A percentile compares a stretch with the other conserved stretches of the same genome.
These are phyloP conservation scores for Podotricha telesiphe DNA, from an alignment of 2,888 invertebrate species.

Conservation along the genomic window DNA sequence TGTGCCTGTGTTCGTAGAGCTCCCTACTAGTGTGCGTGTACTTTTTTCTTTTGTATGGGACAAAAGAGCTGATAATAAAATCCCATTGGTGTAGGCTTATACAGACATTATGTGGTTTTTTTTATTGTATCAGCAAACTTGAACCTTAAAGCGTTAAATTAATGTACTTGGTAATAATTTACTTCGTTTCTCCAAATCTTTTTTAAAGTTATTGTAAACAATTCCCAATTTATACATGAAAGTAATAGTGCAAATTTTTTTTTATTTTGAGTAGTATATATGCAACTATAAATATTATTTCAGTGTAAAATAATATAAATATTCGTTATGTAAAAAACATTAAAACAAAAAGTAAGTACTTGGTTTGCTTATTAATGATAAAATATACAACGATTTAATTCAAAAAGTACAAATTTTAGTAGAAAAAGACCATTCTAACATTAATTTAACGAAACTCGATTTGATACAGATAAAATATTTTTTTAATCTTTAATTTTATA, in stretches of 20 bases:
- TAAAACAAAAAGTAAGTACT: no score
- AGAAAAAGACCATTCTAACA: no score
- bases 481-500: not conserved
- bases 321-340: no score
- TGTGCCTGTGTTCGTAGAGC: not conserved
- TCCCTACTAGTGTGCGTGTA: slow-evolving; percentile 62
- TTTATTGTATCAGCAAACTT: slow-evolving; percentile 36
- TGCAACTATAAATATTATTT: no score
- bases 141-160: slow-evolving; percentile 51
- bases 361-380: no score
- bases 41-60: slow-evolving; percentile 74
- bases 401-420: no score
- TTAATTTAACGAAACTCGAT: not conserved
- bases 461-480: not conserved
- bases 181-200: not conserved
- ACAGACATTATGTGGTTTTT: slow-evolving; percentile 41
- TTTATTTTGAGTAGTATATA: no score
- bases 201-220: not conserved
- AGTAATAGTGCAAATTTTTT: no score
- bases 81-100: slow-evolving; percentile 57
- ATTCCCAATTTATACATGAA: not conserved
- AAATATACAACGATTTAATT: no score
- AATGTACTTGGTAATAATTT: slow-evolving; percentile 2
- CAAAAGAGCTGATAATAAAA: slow-evolving; percentile 65
- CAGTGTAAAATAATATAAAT: no score